These are phyloP conservation scores for Cebidichthys violaceus DNA, from an alignment of 2,113 vertebrate genomes.

Conservation along the genomic window DNA sequence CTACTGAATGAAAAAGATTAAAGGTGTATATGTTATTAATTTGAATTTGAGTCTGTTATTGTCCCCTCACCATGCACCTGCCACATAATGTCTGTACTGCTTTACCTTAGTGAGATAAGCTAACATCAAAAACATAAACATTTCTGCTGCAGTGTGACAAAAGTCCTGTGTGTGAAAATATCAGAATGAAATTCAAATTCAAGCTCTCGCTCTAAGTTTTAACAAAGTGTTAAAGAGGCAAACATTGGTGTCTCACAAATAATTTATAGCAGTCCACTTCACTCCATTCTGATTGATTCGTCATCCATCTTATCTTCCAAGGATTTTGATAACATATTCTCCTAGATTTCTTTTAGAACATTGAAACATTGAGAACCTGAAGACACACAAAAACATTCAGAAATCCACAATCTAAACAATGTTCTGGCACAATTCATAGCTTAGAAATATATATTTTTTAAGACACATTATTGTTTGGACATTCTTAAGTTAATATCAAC, in stretches of 20 bases:
- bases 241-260: slow-evolving; percentile 67
- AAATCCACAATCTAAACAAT: not conserved
- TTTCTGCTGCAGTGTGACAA: slow-evolving; percentile 32
- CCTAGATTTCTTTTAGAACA: slow-evolving; percentile 66
- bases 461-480: not conserved
- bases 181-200: slow-evolving; percentile 59
- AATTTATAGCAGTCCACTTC: slow-evolving; percentile 51
- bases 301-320: slow-evolving; percentile 23
- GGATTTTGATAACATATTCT: slow-evolving; percentile 20
- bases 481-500: not conserved
- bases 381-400: slow-evolving; percentile 14
- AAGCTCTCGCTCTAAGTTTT: slow-evolving; percentile 50
- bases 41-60: slow-evolving; percentile 57
- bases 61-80: slow-evolving; percentile 34
- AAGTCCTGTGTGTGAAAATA: slow-evolving; percentile 54
- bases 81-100: slow-evolving; percentile 15
- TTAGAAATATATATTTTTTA: not conserved
- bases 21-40: slow-evolving; percentile 59
- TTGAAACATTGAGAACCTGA: slow-evolving; percentile 77
- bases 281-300: slow-evolving; percentile 43
- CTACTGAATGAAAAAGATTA: slow-evolving; percentile 69
- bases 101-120: slow-evolving; percentile 11
- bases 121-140: slow-evolving; percentile 30
- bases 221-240: slow-evolving; percentile 69
- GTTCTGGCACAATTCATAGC: not conserved